Evolutionary conservation across 64 coral and sea anemone genomes (phyloP), one percentile per base, ranked within the genome.

Genomic region (Acropora tenuis): DNA sequence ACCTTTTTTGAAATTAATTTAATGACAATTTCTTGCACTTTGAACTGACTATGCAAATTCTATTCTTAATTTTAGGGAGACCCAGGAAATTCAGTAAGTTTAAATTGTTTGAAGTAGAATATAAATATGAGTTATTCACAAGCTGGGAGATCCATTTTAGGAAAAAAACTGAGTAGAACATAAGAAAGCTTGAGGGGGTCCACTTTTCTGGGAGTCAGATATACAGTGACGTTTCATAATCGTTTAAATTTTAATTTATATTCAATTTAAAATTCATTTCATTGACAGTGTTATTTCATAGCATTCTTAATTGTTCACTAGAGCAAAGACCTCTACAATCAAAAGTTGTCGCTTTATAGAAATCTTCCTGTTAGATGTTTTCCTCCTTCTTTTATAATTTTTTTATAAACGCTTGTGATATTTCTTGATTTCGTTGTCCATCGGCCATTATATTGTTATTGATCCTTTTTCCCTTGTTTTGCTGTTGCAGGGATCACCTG

Each of bases 401-500:
- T 55, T 55, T 5, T 8, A 55, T 55, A 55, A 55, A 55, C 52
- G 6, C 10, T 55, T 55, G 30, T 30, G 30, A 30, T 63, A 12
- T 63, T 63, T 63, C 15, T 63, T 63, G 59, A 63, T 63, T 63
- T 63, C 11, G 0, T 13, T 63, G 3, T 63, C 0, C 52, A 5
- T 55, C 9, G 52, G 4, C 52, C 52, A 4, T 55, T 55, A 55
- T 55, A 4, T 55, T 55, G 4, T 55, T 9, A 55, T 30, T 55
- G 52, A 5, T 1, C 10, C 18, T 2, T 5, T 73, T 40, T 30
- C 5, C 41, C 11, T 73, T 73, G 1, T 73, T 73, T 63, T 63
- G 59, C 16, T 63, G 47, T 69, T 71, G 48, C 45, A 97, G 95
- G 95, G 95, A 94, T 84, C 92, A 50, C 89, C 89, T 19, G 95